Base-by-base conservation (phyloP, 2,888 invertebrate species). In the Polymixis flavicincta region DNA sequence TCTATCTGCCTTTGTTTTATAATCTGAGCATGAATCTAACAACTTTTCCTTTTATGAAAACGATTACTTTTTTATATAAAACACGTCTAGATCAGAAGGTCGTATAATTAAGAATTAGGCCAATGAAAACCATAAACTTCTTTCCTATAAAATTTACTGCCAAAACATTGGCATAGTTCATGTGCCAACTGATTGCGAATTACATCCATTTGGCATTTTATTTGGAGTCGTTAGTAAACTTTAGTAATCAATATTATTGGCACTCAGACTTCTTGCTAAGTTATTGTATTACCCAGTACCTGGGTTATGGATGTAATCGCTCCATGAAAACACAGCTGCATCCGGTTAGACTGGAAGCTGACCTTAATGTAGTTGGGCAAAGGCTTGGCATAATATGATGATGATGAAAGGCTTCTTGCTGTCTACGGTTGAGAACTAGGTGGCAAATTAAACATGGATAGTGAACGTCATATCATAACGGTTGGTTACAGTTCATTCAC, bases 111-210 rank as follows among this genome's bases (percentile, higher is more conserved):
- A 67, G 65, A 83, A 83, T 42, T 60, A 25, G 76, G 83, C 76
- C 71, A 80, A 80, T 74, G 79, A 65, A 59, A 78, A 60, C 59
- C 48, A 69, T 73, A 45, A 66, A 70, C 14, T 65, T 65, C 32
- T 80, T 32, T 55, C 28, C 60, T 37, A 74, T 76, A 64, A 83
- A 79, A 76, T 69, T 52, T 65, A 69, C 57, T 71, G 80, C 83
- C 84, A 83, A 83, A 80, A 6, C 50, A 65, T 60, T 67, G 50
- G n/a, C 64, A 71, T 52, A 45, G 50, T 50, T 54, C 64, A 70
- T 67, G 52, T 42, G 76, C 65, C 76, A 76, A 82, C 32, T 57
- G 28, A 71, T 61, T 11, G 42, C 4, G 13, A 63, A 52, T 52
- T 19, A 64, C 22, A 52, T 66, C 65, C 2, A 61, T 52, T 69